Evolutionary conservation across 2,888 invertebrate genomes (phyloP).

Genomic region (Lapara coniferarum): DNA sequence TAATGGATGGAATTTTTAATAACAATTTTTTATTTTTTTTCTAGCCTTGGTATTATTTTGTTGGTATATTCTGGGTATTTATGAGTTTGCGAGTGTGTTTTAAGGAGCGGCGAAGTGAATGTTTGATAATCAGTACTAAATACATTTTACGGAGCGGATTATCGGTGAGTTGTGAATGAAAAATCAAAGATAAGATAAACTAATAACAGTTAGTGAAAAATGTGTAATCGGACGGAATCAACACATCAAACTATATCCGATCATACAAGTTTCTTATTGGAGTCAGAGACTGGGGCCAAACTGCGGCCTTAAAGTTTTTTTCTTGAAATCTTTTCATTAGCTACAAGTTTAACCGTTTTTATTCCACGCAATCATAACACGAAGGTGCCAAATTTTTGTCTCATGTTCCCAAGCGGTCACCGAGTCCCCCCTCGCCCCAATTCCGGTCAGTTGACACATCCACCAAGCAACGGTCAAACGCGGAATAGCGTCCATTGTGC

Average conservation of each 20-base stretch:
- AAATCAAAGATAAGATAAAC: no score
- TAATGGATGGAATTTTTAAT: conserved; percentile 9
- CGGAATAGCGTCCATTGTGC: conserved; percentile 69
- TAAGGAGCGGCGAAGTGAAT: not conserved
- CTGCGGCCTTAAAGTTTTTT: no score
- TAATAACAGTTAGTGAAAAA: no score
- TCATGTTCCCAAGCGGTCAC: conserved; percentile 49
- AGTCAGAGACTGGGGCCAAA: no score
- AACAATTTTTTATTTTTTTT: conserved; percentile 1
- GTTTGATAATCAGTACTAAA: no score
- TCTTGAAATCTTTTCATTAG: conserved; percentile 2
- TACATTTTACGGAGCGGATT: no score
- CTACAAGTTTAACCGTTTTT: conserved; percentile 5
- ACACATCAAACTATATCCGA: no score
- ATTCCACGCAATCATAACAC: conserved; percentile 22
- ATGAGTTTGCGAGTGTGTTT: not conserved
- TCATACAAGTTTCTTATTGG: no score
- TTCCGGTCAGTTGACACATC: conserved; percentile 47
- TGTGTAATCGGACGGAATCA: no score
- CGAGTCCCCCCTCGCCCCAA: conserved; percentile 44
- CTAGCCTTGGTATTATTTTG: not conserved
- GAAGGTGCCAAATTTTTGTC: conserved; percentile 20
- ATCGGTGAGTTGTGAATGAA: no score
- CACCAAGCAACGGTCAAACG: conserved; percentile 67
- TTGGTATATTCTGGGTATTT: not conserved